Evolutionary conservation across 2,797 vertebrate genomes (phyloP).

Genomic region (Chelon auratus): DNA sequence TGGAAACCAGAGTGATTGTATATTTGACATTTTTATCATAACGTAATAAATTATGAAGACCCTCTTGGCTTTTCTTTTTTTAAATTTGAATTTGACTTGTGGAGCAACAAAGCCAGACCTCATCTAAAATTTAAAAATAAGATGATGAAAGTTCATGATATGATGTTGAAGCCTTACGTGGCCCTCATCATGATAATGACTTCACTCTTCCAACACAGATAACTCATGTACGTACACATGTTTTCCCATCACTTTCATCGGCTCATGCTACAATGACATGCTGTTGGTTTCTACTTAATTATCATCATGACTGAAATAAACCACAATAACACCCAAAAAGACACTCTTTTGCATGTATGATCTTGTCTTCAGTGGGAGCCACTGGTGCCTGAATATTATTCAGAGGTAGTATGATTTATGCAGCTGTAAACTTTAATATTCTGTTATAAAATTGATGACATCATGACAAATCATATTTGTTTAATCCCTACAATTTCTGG

Average conservation of each 20-base stretch:
- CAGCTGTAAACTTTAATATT: background rate
- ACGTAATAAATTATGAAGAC: background rate
- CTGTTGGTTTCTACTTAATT: constrained; percentile 2
- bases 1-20: background rate
- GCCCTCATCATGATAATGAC: background rate
- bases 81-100: constrained; percentile 1
- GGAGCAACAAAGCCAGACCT: background rate
- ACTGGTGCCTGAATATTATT: background rate
- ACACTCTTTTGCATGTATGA: background rate
- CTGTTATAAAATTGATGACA: too few relatives aligned
- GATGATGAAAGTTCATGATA: background rate
- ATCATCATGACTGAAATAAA: constrained; percentile 2
- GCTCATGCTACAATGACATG: background rate
- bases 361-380: background rate
- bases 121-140: background rate
- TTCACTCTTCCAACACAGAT: background rate
- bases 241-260: constrained; percentile 2
- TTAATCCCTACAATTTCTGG: background rate
- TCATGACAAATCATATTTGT: background rate
- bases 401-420: background rate
- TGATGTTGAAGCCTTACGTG: background rate
- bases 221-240: background rate
- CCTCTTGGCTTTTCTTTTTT: background rate
- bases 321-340: background rate
- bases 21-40: background rate